These are phyloP conservation scores for Odobenus rosmarus DNA, from an alignment of 2,113 vertebrate genomes.

Conservation along the genomic window DNA sequence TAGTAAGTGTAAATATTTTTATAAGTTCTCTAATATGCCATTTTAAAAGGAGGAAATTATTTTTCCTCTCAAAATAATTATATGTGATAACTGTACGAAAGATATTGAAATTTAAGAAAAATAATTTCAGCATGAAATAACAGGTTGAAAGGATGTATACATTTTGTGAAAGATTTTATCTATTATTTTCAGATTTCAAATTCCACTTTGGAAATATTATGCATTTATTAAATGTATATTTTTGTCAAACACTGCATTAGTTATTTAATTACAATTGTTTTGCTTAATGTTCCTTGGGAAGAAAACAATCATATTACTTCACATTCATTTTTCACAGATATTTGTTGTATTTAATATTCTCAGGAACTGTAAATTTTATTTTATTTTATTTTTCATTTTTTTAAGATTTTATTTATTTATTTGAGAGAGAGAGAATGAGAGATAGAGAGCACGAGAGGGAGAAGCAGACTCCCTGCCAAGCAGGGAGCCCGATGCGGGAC, in stretches of 20 bases:
- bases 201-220: background rate
- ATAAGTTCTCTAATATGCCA: no score
- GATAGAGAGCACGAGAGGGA: no score
- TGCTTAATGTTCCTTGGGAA: background rate
- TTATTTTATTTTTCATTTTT: no score
- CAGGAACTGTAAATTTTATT: background rate
- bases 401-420: no score
- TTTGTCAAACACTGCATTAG: background rate
- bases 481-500: no score
- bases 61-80: background rate
- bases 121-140: background rate
- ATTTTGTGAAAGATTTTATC: background rate
- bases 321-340: background rate
- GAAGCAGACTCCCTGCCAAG: no score
- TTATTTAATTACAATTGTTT: background rate
- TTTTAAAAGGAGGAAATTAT: background rate
- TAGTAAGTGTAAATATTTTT: background rate
- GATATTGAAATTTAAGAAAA: background rate
- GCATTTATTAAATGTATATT: background rate
- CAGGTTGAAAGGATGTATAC: background rate
- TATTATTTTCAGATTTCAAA: background rate
- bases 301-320: background rate
- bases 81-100: background rate
- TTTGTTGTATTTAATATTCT: background rate
- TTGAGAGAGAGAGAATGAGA: no score